Percentiles rank a stretch among this genome's conserved stretches.
These are phyloP conservation scores for Propithecus coquereli DNA, from an alignment of 2,113 vertebrate genomes.

Conservation along the genomic window DNA sequence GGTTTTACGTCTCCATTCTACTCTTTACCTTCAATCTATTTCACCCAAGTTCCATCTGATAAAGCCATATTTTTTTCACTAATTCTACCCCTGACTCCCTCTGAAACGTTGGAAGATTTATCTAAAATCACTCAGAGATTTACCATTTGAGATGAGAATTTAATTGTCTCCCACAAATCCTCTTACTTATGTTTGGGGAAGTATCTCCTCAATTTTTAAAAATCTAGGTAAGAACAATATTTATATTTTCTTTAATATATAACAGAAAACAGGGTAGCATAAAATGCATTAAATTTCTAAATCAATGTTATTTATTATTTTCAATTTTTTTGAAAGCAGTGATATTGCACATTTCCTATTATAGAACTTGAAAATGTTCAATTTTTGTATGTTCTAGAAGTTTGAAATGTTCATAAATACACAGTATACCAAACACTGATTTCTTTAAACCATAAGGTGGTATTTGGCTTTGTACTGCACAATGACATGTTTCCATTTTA, in stretches of 20 bases:
- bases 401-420: neutral
- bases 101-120: neutral
- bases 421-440: neutral
- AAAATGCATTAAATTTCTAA: neutral
- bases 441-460: neutral
- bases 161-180: neutral
- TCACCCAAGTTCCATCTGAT: neutral
- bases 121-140: neutral
- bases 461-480: slow-evolving; percentile 14
- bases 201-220: neutral
- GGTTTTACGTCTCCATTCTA: neutral
- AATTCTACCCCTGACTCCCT: neutral
- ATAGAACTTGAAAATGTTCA: neutral
- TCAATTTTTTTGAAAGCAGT: neutral
- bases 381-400: slow-evolving; percentile 5
- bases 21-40: neutral
- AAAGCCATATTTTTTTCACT: neutral
- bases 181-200: neutral
- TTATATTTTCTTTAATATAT: neutral
- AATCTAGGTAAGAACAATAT: neutral
- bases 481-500: slow-evolving; percentile 49
- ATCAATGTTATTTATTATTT: neutral
- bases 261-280: neutral
- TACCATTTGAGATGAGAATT: neutral
- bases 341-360: neutral